These are phyloP conservation scores for Sinella curviseta DNA, from an alignment of 1,140 invertebrate genomes.

Conservation along the genomic window DNA sequence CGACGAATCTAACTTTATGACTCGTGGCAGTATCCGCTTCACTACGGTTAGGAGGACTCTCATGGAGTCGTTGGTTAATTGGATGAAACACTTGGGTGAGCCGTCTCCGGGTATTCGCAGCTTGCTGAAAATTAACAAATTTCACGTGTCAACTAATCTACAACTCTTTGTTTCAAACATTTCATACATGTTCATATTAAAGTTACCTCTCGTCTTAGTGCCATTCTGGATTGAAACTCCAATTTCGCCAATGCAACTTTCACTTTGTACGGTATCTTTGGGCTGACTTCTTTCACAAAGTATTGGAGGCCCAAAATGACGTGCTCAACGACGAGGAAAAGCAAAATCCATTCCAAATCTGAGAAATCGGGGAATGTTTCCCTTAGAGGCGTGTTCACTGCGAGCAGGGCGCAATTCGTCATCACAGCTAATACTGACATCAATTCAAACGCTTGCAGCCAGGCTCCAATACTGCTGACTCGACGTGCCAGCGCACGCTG, in stretches of 20 bases:
- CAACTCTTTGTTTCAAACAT: background rate
- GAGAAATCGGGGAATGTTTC: background rate
- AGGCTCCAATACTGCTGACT: conserved; percentile 1
- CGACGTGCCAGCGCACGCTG: background rate
- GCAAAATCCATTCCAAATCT: background rate
- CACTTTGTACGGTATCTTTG: background rate
- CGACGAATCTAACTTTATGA: too few species aligned
- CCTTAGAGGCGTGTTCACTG: background rate
- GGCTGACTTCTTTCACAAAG: background rate
- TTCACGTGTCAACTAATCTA: background rate
- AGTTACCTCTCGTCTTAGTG: conserved; percentile 6
- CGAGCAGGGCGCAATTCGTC: background rate
- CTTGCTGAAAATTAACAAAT: background rate
- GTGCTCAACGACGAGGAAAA: background rate
- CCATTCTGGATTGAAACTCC: background rate
- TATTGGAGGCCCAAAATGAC: background rate
- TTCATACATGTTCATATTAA: too few species aligned
- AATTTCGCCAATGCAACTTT: background rate
- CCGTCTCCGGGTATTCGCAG: background rate
- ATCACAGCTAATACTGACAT: background rate
- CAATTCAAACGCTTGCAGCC: background rate
- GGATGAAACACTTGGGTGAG: background rate
- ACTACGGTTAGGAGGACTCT: too few species aligned
- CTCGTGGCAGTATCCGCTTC: too few species aligned
- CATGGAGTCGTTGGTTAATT: too few species aligned